Evolutionary conservation across 2,797 vertebrate genomes (phyloP).

Genomic region (Bovichtus variegatus): DNA sequence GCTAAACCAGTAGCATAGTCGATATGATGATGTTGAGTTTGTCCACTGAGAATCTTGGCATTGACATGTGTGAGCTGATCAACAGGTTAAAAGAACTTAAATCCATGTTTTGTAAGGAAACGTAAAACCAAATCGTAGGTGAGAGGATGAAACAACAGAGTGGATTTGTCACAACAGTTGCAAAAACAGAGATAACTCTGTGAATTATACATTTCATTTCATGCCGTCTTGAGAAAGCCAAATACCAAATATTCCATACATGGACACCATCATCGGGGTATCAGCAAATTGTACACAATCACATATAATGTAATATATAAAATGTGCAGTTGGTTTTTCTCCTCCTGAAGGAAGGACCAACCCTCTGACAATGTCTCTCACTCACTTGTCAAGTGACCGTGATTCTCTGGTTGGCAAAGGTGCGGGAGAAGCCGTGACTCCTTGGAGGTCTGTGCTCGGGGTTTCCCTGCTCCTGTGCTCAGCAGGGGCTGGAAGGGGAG

Average conservation of each 20-base stretch:
- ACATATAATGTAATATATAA: constrained; percentile 86
- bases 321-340: constrained; percentile 78
- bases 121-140: constrained; percentile 48
- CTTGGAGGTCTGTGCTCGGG: constrained; percentile 74
- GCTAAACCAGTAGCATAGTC: constrained; percentile 66
- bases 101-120: constrained; percentile 30
- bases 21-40: constrained; percentile 53
- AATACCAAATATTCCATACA: constrained; percentile 86
- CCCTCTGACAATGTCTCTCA: constrained; percentile 66
- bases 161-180: constrained; percentile 78
- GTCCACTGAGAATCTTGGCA: constrained; percentile 77
- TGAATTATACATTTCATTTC: constrained; percentile 86
- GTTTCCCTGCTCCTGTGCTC: constrained; percentile 62
- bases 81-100: constrained; percentile 54
- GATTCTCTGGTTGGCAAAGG: constrained; percentile 75
- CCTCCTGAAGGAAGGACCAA: constrained; percentile 73
- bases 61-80: constrained; percentile 65
- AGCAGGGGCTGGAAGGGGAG: constrained; percentile 56
- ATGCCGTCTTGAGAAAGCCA: constrained; percentile 85
- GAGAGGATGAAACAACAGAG: constrained; percentile 67
- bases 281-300: constrained; percentile 86
- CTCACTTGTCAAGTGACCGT: constrained; percentile 68
- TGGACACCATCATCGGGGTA: constrained; percentile 83
- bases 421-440: constrained; percentile 75
- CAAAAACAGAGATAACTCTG: constrained; percentile 85